Evolutionary conservation across 2,797 vertebrate species (phyloP).

Genomic region (Gila robusta): DNA sequence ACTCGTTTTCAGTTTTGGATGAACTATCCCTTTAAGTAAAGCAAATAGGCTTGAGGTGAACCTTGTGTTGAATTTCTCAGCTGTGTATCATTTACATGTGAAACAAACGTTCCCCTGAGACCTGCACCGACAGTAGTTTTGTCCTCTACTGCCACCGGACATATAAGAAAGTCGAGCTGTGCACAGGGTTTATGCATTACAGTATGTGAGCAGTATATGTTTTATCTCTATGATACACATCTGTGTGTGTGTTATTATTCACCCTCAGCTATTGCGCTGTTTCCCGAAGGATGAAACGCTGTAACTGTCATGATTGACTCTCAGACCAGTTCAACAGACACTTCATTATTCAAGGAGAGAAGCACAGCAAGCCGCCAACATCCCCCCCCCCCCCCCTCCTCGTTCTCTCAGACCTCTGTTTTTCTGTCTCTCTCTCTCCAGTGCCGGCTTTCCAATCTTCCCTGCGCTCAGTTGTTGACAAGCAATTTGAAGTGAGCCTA

Average conservation of each 20-base stretch:
- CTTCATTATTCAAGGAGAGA: conserved; percentile 80
- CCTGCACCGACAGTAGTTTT: conserved; percentile 30
- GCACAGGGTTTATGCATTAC: conserved; percentile 29
- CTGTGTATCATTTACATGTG: conserved; percentile 41
- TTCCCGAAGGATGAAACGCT: conserved; percentile 74
- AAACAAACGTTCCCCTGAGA: conserved; percentile 53
- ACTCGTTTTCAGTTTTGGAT: background rate
- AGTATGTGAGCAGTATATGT: conserved; percentile 31
- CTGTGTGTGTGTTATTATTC: conserved; percentile 55
- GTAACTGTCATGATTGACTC: conserved; percentile 76
- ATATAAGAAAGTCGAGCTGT: conserved; percentile 31
- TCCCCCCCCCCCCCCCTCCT: background rate
- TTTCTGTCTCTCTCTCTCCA: conserved; percentile 45
- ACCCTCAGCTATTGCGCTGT: conserved; percentile 51
- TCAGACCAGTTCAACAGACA: conserved; percentile 74
- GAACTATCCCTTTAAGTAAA: background rate
- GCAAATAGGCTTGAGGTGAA: background rate
- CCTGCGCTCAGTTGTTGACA: conserved; percentile 75
- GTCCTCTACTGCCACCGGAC: conserved; percentile 18
- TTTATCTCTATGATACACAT: conserved; percentile 42
- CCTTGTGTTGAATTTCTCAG: background rate
- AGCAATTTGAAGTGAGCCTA: conserved; percentile 79
- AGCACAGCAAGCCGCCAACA: conserved; percentile 60
- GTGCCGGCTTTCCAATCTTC: conserved; percentile 40
- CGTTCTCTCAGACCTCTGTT: conserved; percentile 23